A percentile compares a stretch with the other conserved stretches of the same genome.
phyloP scores from a whole-genome alignment of 1,140 invertebrate genomes.

The Aphidius ervi region DNA sequence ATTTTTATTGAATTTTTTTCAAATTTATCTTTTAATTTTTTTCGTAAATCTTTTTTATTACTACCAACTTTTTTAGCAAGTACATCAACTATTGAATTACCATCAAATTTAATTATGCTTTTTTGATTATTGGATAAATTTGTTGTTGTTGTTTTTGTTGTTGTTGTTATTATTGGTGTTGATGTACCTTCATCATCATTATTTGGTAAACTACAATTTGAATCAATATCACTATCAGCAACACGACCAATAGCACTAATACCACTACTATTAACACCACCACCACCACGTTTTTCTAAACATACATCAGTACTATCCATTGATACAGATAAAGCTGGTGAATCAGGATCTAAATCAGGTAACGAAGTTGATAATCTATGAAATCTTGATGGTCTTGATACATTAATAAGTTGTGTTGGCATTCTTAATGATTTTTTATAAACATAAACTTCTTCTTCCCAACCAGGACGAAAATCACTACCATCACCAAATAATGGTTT shows the following conservation, averaged over 20 bases:
- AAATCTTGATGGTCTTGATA: constrained; percentile 60
- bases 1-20: constrained; percentile 32
- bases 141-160: constrained; percentile 55
- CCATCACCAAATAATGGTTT: constrained; percentile 67
- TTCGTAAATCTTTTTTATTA: constrained; percentile 56
- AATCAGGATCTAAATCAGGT: constrained; percentile 70
- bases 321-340: constrained; percentile 60
- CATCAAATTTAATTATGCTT: constrained; percentile 45
- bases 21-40: constrained; percentile 50
- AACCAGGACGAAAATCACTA: constrained; percentile 70
- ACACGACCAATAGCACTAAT: constrained; percentile 16
- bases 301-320: constrained; percentile 50
- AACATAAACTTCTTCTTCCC: constrained; percentile 75
- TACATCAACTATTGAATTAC: constrained; percentile 59
- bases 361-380: constrained; percentile 65
- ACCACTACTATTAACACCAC: no score
- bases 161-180: constrained; percentile 51
- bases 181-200: constrained; percentile 65
- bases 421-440: constrained; percentile 77
- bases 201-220: constrained; percentile 61
- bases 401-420: constrained; percentile 71
- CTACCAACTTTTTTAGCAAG: constrained; percentile 59
- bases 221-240: constrained; percentile 64
- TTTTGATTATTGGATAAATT: constrained; percentile 27
- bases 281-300: constrained; percentile 31